phyloP scores from a whole-genome alignment of 2,888 invertebrate species.

The Pterobdella sp. region DNA sequence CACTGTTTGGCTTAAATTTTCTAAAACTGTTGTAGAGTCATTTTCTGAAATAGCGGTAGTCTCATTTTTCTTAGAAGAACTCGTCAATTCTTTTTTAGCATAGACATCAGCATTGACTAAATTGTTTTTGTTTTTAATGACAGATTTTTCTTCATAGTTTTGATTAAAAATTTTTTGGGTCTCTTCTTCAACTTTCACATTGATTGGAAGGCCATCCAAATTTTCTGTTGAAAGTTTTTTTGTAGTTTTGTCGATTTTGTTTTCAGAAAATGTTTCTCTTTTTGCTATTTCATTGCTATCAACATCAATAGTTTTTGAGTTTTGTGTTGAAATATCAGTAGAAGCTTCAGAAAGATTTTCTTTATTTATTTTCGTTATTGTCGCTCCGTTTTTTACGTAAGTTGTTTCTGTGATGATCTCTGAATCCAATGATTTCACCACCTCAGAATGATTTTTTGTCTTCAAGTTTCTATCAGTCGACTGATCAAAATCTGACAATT shows the following conservation, averaged over 20 bases:
- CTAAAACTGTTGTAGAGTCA: neutral
- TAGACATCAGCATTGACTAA: neutral
- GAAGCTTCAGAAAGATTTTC: neutral
- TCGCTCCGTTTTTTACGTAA: neutral
- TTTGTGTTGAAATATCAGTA: neutral
- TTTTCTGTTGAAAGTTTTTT: neutral
- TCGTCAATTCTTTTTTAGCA: neutral
- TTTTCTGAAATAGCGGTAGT: neutral
- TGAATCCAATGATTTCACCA: neutral
- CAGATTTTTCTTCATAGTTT: neutral
- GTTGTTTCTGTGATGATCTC: conserved; percentile 1
- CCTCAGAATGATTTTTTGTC: neutral
- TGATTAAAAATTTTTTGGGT: neutral
- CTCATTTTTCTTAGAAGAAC: neutral
- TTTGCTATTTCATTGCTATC: neutral
- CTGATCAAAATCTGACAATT: no score
- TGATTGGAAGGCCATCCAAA: neutral
- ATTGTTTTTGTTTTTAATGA: neutral
- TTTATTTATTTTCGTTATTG: neutral
- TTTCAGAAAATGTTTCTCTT: neutral
- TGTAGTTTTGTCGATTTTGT: neutral
- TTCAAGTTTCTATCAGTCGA: neutral
- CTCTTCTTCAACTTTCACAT: neutral
- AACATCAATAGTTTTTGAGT: neutral
- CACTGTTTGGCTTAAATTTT: neutral